phyloP scores from a whole-genome alignment of 2,113 vertebrate genomes.

The Spea bombifrons region DNA sequence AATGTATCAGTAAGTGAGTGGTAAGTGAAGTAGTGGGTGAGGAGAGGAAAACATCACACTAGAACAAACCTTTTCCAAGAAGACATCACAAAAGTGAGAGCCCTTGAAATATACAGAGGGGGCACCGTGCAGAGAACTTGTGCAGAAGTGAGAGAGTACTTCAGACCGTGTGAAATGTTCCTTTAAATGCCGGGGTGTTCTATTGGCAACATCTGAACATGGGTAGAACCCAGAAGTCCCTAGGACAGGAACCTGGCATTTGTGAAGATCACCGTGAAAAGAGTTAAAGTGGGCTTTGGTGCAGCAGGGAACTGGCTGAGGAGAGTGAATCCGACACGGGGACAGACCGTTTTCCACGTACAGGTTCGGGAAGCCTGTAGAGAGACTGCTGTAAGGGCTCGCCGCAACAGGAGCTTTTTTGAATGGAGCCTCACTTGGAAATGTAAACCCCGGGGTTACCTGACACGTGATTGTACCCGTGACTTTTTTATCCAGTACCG shows the following conservation, averaged over 20 bases:
- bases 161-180: slow-evolving; percentile 72
- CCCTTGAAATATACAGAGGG: slow-evolving; percentile 83
- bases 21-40: not conserved
- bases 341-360: slow-evolving; percentile 67
- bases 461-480: slow-evolving; percentile 74
- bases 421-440: slow-evolving; percentile 59
- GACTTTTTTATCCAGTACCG: slow-evolving; percentile 68
- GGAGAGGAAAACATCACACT: not conserved
- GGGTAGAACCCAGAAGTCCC: slow-evolving; percentile 76
- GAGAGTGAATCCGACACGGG: slow-evolving; percentile 62
- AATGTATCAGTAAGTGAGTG: not conserved
- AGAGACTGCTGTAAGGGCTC: slow-evolving; percentile 57
- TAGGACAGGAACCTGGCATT: slow-evolving; percentile 66
- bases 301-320: slow-evolving; percentile 76
- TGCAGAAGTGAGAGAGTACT: slow-evolving; percentile 74
- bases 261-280: slow-evolving; percentile 64
- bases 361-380: slow-evolving; percentile 63
- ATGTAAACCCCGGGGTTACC: slow-evolving; percentile 71
- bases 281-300: slow-evolving; percentile 74
- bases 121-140: slow-evolving; percentile 83
- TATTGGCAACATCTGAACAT: slow-evolving; percentile 73
- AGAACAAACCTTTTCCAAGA: slow-evolving; percentile 89
- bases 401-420: slow-evolving; percentile 66
- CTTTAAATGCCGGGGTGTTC: slow-evolving; percentile 68
- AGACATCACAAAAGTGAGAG: slow-evolving; percentile 85